These are phyloP conservation scores for Karalla daura DNA, from an alignment of 2,797 vertebrate species.

Conservation along the genomic window DNA sequence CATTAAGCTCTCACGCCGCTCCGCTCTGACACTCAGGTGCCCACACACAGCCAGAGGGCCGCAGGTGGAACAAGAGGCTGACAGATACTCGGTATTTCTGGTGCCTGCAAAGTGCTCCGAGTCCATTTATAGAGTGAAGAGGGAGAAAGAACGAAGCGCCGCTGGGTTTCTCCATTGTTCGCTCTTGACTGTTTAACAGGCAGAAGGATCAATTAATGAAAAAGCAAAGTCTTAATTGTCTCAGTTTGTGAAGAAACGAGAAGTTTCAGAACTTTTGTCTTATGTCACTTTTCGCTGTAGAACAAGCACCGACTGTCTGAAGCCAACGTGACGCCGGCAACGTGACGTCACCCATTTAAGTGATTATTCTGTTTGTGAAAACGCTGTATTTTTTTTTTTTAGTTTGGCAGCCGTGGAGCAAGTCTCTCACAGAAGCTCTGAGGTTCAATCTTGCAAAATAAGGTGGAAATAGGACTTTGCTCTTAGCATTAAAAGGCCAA, in stretches of 20 bases:
- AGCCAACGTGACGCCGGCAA: background rate
- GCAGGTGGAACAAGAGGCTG: slow-evolving; percentile 63
- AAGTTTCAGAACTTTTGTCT: no score
- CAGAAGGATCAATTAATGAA: background rate
- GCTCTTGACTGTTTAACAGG: background rate
- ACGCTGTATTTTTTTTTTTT: slow-evolving; percentile 10
- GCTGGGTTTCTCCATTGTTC: background rate
- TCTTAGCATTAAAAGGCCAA: background rate
- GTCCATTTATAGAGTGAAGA: slow-evolving; percentile 39
- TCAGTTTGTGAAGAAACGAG: no score
- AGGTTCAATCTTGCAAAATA: slow-evolving; percentile 32
- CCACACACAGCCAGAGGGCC: slow-evolving; percentile 56
- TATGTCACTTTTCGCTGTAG: no score
- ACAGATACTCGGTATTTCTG: slow-evolving; percentile 57
- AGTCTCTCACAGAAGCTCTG: background rate
- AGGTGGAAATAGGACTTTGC: slow-evolving; percentile 16
- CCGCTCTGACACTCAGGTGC: slow-evolving; percentile 35
- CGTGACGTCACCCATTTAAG: background rate
- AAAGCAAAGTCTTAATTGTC: accelerated
- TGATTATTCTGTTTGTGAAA: slow-evolving; percentile 12
- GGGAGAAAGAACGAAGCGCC: background rate
- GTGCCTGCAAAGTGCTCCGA: slow-evolving; percentile 30
- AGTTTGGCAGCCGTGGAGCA: slow-evolving; percentile 24
- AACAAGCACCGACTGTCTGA: background rate
- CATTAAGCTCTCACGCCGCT: slow-evolving; percentile 61